These are phyloP conservation scores for Amiota mariae DNA, from an alignment of 2,888 invertebrate species.

Conservation along the genomic window DNA sequence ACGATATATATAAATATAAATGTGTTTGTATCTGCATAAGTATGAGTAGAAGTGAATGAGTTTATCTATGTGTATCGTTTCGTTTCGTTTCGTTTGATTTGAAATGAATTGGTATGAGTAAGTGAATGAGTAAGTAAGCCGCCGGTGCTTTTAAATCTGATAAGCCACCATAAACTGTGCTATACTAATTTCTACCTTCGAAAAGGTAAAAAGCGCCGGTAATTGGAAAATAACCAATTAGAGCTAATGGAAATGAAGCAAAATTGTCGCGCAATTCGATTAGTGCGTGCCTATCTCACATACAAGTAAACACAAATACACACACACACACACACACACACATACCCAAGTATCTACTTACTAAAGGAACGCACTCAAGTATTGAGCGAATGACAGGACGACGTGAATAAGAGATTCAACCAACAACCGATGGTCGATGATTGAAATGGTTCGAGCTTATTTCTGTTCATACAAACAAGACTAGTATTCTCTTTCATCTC, in stretches of 20 bases:
- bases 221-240: constrained; percentile 66
- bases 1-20: too few species aligned
- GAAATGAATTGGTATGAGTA: too few species aligned
- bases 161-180: constrained; percentile 28
- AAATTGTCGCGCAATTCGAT: constrained; percentile 63
- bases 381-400: too few species aligned
- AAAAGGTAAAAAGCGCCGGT: constrained; percentile 46
- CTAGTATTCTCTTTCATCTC: too few species aligned
- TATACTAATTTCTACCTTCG: constrained; percentile 17
- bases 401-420: too few species aligned
- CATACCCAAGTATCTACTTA: too few species aligned
- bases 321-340: constrained; percentile 28
- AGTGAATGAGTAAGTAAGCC: too few species aligned
- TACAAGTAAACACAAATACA: constrained; percentile 37
- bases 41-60: too few species aligned
- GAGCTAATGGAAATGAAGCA: constrained; percentile 57
- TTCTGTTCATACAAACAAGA: neutral
- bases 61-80: too few species aligned
- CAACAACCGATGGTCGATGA: neutral
- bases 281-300: constrained; percentile 31
- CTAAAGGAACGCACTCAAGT: too few species aligned
- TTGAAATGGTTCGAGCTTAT: constrained; percentile 11
- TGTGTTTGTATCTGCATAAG: too few species aligned
- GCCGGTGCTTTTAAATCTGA: neutral
- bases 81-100: too few species aligned